Evolutionary conservation across 2,797 vertebrate genomes (phyloP).

Genomic region (Myotis findleyi): DNA sequence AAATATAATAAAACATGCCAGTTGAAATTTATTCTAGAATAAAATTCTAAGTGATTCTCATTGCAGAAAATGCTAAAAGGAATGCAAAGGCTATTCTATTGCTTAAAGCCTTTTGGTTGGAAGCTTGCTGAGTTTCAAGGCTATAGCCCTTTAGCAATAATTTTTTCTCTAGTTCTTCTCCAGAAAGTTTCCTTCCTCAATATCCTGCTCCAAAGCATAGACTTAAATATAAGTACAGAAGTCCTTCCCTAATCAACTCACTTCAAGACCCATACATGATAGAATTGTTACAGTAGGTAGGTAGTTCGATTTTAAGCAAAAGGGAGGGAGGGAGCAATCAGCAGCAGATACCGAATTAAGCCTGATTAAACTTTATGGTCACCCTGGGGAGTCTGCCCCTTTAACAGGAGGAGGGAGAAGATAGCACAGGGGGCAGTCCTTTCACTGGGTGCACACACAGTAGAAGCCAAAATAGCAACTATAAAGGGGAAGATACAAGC

Average conservation of each 20-base stretch:
- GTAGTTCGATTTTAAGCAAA: neutral
- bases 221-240: constrained; percentile 54
- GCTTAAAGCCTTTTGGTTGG: neutral
- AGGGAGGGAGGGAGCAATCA: neutral
- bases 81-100: neutral
- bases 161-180: neutral
- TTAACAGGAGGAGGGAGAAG: neutral
- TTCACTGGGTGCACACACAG: neutral
- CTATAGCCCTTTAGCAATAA: neutral
- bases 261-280: constrained; percentile 55
- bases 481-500: neutral
- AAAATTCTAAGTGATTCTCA: constrained; percentile 26
- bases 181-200: neutral
- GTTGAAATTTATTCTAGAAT: constrained; percentile 41
- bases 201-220: neutral
- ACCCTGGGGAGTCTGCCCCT: neutral
- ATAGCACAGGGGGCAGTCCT: neutral
- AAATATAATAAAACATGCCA: constrained; percentile 39
- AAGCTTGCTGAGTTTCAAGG: neutral
- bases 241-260: constrained; percentile 11
- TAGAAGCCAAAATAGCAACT: neutral
- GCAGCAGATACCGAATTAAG: neutral
- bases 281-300: neutral
- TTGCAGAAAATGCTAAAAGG: neutral
- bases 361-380: neutral